Percentiles rank a stretch among this genome's conserved stretches.
Evolutionary conservation across 2,797 vertebrate genomes (phyloP).

Genomic region (Vultur gryphus): DNA sequence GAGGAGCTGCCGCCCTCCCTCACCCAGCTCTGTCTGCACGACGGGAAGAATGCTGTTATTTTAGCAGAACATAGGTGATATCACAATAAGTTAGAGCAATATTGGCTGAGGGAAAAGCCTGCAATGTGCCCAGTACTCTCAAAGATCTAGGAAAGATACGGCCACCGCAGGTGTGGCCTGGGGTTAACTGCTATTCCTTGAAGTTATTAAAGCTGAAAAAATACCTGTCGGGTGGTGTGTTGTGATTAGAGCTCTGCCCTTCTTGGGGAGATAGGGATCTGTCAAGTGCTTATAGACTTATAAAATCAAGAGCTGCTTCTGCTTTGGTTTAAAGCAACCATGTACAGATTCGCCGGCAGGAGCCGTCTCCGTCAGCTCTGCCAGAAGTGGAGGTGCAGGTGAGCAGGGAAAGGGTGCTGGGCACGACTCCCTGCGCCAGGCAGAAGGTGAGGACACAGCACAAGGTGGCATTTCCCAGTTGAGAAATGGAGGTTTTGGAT

Average conservation of each 20-base stretch:
- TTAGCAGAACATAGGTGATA: background rate
- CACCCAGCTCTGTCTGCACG: background rate
- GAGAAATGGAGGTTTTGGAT: background rate
- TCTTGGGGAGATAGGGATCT: background rate
- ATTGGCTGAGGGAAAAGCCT: background rate
- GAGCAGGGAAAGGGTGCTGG: background rate
- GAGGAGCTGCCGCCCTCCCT: background rate
- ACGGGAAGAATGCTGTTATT: background rate
- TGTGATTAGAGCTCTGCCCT: background rate
- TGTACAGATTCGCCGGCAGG: rapidly evolving
- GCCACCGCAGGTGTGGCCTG: background rate
- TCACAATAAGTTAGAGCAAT: background rate
- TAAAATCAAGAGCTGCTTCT: background rate
- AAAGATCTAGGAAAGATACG: background rate
- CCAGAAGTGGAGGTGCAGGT: background rate
- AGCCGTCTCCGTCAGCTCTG: background rate
- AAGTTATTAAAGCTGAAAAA: background rate
- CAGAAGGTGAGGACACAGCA: background rate
- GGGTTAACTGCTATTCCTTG: background rate
- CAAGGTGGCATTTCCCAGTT: background rate
- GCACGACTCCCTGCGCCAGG: background rate
- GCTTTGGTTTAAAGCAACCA: background rate
- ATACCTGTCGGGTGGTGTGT: rapidly evolving
- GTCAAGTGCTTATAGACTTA: background rate
- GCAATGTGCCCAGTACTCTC: background rate